Conservation (phyloP, 1,140 invertebrate species). For the Drosophila sechellia region DNA sequence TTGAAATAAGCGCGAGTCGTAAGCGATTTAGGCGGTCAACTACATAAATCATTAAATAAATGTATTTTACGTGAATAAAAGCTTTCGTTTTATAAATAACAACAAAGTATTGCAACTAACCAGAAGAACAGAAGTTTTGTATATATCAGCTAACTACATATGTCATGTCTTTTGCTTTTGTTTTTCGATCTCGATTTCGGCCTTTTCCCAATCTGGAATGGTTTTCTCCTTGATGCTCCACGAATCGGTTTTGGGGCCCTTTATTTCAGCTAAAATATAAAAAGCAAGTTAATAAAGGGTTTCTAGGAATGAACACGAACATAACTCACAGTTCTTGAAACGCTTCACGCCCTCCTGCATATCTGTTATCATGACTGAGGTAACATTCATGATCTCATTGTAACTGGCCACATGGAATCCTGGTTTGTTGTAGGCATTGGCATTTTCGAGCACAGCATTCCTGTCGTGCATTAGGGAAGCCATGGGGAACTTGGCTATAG, state of each 20-base stretch:
- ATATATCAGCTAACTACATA: background rate
- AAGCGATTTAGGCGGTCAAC: conserved; percentile 68
- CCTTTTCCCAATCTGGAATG: conserved; percentile 86
- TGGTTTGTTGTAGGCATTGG: conserved; percentile 86
- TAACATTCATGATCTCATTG: conserved; percentile 88
- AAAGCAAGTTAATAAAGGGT: background rate
- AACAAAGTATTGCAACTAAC: conserved; percentile 18
- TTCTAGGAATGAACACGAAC: background rate
- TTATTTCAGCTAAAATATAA: conserved; percentile 86
- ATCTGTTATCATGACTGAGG: conserved; percentile 87
- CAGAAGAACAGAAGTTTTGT: background rate
- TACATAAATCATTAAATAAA: conserved; percentile 68
- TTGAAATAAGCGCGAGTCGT: conserved; percentile 72
- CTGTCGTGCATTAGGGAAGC: conserved; percentile 90
- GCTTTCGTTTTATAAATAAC: conserved; percentile 52
- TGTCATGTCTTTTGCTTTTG: conserved; percentile 19
- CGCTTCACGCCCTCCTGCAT: conserved; percentile 90
- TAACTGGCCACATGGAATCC: conserved; percentile 87
- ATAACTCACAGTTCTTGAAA: conserved; percentile 86
- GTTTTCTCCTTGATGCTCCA: conserved; percentile 86
- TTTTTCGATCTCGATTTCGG: conserved; percentile 68
- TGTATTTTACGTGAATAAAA: conserved; percentile 77
- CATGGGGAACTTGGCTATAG: conserved; percentile 92
- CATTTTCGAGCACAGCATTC: conserved; percentile 86
- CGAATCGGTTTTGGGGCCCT: conserved; percentile 91